Percentiles rank a stretch among this genome's conserved stretches.
Evolutionary conservation across 2,113 vertebrate genomes (phyloP).

Genomic region (Tragelaphus buxtoni): DNA sequence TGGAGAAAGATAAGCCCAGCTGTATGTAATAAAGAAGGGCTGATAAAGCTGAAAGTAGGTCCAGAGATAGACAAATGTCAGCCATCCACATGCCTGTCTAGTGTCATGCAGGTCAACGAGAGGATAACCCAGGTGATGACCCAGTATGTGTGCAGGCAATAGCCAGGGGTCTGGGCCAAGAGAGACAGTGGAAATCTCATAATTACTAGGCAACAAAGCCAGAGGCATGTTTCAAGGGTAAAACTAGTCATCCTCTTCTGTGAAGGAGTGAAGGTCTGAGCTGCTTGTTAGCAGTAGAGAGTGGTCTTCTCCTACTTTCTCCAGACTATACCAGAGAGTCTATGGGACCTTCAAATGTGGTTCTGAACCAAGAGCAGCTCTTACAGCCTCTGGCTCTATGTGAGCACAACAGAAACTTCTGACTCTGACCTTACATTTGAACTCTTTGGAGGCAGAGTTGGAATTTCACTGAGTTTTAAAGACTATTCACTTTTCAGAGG

Average conservation of each 20-base stretch:
- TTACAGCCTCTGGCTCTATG: neutral
- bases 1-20: neutral
- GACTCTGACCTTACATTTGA: neutral
- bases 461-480: neutral
- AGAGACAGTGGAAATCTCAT: neutral
- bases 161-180: neutral
- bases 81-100: neutral
- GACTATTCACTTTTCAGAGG: neutral
- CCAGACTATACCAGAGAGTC: neutral
- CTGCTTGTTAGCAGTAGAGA: neutral
- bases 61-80: neutral
- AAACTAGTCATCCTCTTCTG: neutral
- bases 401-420: neutral
- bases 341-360: neutral
- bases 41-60: neutral
- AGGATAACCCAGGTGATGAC: neutral
- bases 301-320: neutral
- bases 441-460: neutral
- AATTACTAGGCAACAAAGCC: neutral
- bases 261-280: neutral
- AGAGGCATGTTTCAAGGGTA: neutral
- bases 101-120: neutral
- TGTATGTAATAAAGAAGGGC: neutral
- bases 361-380: neutral
- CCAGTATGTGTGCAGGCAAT: neutral